These are phyloP conservation scores for Pteruthius melanotis DNA, from an alignment of 2,113 vertebrate genomes.

Conservation along the genomic window DNA sequence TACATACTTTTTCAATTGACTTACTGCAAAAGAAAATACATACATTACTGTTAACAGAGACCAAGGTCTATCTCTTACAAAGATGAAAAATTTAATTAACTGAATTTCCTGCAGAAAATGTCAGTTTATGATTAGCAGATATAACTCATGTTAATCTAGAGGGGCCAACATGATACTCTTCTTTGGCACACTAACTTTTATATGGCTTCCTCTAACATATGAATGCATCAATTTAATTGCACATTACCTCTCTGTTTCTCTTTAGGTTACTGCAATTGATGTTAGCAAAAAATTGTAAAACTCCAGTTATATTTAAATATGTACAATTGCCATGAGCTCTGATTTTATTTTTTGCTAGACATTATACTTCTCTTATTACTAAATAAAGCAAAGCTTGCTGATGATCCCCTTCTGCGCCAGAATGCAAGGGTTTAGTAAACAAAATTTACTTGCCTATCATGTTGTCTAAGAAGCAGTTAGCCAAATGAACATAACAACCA, in stretches of 20 bases:
- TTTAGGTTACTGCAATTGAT: neutral
- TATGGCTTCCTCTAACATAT: neutral
- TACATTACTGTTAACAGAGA: neutral
- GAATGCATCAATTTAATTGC: neutral
- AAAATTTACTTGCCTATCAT: neutral
- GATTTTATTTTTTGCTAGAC: neutral
- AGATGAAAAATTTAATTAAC: neutral
- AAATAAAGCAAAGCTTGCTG: neutral
- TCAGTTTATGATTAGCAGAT: neutral
- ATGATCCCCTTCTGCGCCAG: neutral
- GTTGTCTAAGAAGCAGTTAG: neutral
- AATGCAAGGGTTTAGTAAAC: neutral
- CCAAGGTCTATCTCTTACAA: neutral
- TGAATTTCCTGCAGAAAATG: neutral
- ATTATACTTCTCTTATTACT: neutral
- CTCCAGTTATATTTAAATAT: neutral
- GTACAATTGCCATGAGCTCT: neutral
- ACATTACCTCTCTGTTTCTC: neutral
- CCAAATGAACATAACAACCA: neutral
- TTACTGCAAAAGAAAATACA: neutral
- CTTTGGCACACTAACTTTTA: neutral
- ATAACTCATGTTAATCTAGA: neutral
- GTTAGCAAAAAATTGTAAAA: neutral
- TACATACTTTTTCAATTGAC: neutral
- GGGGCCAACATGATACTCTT: neutral